Evolutionary conservation across 2,888 invertebrate genomes (phyloP).

Genomic region (Euclidia mi): DNA sequence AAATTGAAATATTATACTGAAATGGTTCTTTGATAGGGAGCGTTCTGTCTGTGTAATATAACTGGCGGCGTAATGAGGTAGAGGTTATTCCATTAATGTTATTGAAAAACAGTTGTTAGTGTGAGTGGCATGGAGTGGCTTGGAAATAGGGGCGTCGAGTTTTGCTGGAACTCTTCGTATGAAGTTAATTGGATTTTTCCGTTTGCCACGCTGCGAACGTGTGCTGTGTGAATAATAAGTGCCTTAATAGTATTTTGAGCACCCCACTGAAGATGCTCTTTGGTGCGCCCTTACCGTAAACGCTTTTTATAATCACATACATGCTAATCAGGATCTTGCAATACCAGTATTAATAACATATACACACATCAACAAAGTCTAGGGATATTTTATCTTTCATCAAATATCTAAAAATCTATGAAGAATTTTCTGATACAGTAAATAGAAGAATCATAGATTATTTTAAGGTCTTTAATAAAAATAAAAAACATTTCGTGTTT

Average conservation of each 20-base stretch:
- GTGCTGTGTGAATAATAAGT: conserved; percentile 83
- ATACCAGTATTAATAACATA: no score
- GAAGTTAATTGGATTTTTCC: conserved; percentile 89
- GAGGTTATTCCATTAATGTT: conserved; percentile 78
- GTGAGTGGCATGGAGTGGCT: conserved; percentile 67
- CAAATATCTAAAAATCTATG: no score
- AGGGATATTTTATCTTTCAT: no score
- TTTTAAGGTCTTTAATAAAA: no score
- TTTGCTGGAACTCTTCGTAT: conserved; percentile 78
- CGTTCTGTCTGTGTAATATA: conserved; percentile 53
- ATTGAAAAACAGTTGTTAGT: conserved; percentile 82
- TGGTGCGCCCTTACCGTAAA: conserved; percentile 23
- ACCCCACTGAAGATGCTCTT: conserved; percentile 57
- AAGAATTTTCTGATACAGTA: no score
- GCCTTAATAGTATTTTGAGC: conserved; percentile 76
- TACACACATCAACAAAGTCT: no score
- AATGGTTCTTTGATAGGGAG: conserved; percentile 51
- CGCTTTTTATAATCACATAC: conserved; percentile 12
- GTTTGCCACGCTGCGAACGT: conserved; percentile 81
- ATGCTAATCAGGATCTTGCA: no score
- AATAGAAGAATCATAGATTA: no score
- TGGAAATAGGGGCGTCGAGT: conserved; percentile 63
- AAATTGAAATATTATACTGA: conserved; percentile 54
- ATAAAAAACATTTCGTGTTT: no score
- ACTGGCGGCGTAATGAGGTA: conserved; percentile 62